phyloP scores from a whole-genome alignment of 2,888 invertebrate genomes.

The Lithophane semibrunnea region DNA sequence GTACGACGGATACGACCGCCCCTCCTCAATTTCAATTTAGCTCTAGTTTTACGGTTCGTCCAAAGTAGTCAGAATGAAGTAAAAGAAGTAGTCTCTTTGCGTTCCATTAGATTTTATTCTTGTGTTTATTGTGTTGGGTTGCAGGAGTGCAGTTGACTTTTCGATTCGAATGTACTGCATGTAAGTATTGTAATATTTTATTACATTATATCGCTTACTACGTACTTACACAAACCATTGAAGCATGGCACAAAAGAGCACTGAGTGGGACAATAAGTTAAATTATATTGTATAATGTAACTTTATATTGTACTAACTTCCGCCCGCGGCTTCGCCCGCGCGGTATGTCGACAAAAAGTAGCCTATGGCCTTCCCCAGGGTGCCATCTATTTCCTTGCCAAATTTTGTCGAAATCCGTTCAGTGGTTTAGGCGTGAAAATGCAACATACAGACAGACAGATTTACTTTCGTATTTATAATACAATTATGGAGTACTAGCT shows the following conservation, averaged over 20 bases:
- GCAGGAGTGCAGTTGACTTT: conserved; percentile 1
- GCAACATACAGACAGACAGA: too few species aligned
- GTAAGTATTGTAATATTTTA: not conserved
- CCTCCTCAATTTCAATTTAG: conserved; percentile 54
- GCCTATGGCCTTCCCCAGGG: too few species aligned
- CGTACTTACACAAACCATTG: not conserved
- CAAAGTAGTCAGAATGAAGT: conserved; percentile 27
- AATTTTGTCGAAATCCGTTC: too few species aligned
- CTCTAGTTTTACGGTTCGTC: conserved; percentile 38
- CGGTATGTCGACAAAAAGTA: too few species aligned
- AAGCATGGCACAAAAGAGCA: not conserved
- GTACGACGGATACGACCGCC: conserved; percentile 11
- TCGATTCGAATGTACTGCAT: not conserved
- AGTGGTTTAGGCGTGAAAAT: too few species aligned
- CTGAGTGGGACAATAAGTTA: too few species aligned
- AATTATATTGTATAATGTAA: too few species aligned
- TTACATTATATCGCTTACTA: not conserved
- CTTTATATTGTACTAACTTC: too few species aligned
- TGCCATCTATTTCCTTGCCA: too few species aligned
- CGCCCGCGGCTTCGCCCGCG: too few species aligned
- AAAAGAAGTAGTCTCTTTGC: conserved; percentile 41
- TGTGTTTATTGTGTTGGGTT: conserved; percentile 7
- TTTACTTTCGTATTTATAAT: too few species aligned
- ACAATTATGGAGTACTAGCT: too few species aligned
- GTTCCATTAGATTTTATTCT: conserved; percentile 40